Percentiles rank a stretch among this genome's conserved stretches.
Evolutionary conservation across 2,888 invertebrate species (phyloP).

Genomic region (Xylophagus ater): DNA sequence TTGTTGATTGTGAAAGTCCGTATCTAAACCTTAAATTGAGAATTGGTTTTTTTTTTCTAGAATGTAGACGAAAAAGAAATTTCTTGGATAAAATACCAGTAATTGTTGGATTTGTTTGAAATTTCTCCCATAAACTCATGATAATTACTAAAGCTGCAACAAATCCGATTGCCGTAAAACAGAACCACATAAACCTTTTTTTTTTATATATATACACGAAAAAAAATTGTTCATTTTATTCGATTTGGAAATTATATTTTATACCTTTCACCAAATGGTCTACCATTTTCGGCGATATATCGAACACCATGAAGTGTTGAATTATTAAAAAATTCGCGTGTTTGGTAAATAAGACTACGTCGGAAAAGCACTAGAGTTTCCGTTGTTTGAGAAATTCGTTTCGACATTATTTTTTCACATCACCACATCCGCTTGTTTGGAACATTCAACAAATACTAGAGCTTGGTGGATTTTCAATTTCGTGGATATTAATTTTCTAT

Average conservation of each 20-base stretch:
- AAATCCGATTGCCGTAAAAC: constrained; percentile 57
- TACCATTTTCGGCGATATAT: constrained; percentile 62
- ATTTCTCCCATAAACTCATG: constrained; percentile 68
- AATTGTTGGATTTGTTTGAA: constrained; percentile 73
- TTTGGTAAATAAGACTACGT: constrained; percentile 58
- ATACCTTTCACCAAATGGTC: constrained; percentile 68
- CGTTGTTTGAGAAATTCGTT: not conserved
- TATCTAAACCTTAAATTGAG: constrained; percentile 51
- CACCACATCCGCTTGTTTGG: too few relatives aligned
- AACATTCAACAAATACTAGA: too few relatives aligned
- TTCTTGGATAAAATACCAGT: constrained; percentile 46
- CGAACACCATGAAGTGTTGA: constrained; percentile 68
- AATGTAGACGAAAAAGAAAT: too few relatives aligned
- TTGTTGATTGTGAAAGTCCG: constrained; percentile 71
- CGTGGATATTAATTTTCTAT: too few relatives aligned
- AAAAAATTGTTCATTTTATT: too few relatives aligned
- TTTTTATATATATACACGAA: too few relatives aligned
- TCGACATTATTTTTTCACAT: constrained; percentile 5
- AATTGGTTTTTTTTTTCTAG: too few relatives aligned
- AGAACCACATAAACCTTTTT: constrained; percentile 73
- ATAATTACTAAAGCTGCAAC: constrained; percentile 64
- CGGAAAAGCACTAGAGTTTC: constrained; percentile 31
- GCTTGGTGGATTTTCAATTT: too few relatives aligned
- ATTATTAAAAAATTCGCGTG: constrained; percentile 62
- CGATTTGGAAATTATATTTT: not conserved